Percentiles rank a stretch among this genome's conserved stretches.
These are phyloP conservation scores for Fopius arisanus DNA, from an alignment of 1,140 invertebrate genomes.

Conservation along the genomic window DNA sequence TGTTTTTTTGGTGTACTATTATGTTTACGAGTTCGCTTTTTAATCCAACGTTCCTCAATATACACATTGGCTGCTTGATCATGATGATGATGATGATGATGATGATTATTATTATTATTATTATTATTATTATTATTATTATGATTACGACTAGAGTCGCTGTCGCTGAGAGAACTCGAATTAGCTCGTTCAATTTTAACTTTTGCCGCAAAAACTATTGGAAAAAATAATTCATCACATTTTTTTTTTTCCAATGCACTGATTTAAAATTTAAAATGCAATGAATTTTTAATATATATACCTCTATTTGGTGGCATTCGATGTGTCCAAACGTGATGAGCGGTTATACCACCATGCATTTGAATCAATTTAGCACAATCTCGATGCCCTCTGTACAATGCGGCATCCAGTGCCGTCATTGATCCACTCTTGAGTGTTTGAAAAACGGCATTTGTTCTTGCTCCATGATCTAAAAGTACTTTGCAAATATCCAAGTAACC, in stretches of 20 bases:
- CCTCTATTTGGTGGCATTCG: conserved; percentile 51
- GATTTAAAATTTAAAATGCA: too few relatives aligned
- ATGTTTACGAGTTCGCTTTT: conserved; percentile 49
- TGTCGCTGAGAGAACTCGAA: conserved; percentile 53
- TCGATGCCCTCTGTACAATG: conserved; percentile 82
- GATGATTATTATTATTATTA: too few relatives aligned
- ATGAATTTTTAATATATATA: too few relatives aligned
- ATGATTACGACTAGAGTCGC: conserved; percentile 32
- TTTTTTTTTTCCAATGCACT: background rate
- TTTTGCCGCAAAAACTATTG: conserved; percentile 56
- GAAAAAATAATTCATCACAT: conserved; percentile 4
- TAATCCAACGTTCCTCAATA: conserved; percentile 58
- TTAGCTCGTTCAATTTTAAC: conserved; percentile 43
- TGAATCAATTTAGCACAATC: conserved; percentile 93
- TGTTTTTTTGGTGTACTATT: conserved; percentile 49
- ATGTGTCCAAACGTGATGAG: conserved; percentile 49
- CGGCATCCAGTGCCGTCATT: conserved; percentile 91
- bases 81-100: conserved; percentile 22
- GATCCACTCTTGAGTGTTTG: conserved; percentile 81
- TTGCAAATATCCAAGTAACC: conserved; percentile 96
- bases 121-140: too few relatives aligned
- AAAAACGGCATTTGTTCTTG: conserved; percentile 84
- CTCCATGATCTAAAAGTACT: conserved; percentile 81
- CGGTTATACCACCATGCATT: conserved; percentile 79
- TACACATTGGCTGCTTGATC: conserved; percentile 48